Evolutionary conservation across 2,113 vertebrate species (phyloP), one percentile per base, ranked within the genome.

Genomic region (Chrysochloris asiatica): DNA sequence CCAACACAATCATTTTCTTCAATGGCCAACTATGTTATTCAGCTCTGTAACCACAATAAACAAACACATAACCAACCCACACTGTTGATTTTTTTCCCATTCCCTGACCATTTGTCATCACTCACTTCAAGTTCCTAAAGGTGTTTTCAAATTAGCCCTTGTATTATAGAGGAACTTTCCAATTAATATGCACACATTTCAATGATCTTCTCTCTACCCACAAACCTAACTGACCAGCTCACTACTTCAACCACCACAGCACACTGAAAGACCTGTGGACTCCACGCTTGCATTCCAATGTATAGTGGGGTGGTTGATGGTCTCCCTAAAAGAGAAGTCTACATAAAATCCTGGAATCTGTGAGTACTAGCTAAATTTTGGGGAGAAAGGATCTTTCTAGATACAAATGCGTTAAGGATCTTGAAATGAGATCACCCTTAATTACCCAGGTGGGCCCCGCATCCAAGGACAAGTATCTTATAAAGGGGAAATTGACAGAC

Each of bases 21-120:
- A 56, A 3, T 72, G 65, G 47, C 21, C n/a, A 22, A 56, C 80
- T 33, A 2, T 78, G 88, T 28, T 36, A 38, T n/a, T 91, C 79
- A 72, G 47, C 76, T 86, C 89, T 88, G 41, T 72, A 61, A 88
- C 80, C 76, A 83, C 14, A 92, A 76, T 43, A 71, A 88, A 88
- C 61, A 22, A 3, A 21, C 54, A 56, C 54, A n/a, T n/a, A n/a
- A n/a, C 26, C 10, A 41, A 21, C 17, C 2, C 41, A 75, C 71
- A 38, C 77, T n/a, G 69, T 79, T 79, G 43, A 4, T 93, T 48
- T 43, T 85, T 13, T 26, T 79, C 90, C 59, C 13, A 26, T 75
- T 61, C 36, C 26, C 19, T 33, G 56, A 7, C 47, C 36, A 19
- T 71, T 67, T 48, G 43, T 76, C 48, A 75, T 12, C 11, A 59